phyloP scores from a whole-genome alignment of 1,140 invertebrate species.

The Ephestia elutella region DNA sequence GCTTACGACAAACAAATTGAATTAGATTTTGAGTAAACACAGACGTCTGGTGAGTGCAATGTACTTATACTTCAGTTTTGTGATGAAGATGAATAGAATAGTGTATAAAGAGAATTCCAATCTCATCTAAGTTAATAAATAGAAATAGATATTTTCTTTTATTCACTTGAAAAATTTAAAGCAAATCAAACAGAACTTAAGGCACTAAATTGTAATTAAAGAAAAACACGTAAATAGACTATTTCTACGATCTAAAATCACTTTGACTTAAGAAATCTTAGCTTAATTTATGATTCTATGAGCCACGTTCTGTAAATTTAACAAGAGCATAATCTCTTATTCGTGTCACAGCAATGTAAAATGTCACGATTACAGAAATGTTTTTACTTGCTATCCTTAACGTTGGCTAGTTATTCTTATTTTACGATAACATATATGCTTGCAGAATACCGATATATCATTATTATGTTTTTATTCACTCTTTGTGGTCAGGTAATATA shows the following conservation, averaged over 20 bases:
- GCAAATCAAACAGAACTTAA: no score
- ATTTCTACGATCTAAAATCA: not conserved
- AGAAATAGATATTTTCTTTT: no score
- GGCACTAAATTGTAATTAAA: no score
- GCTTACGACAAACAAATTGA: not conserved
- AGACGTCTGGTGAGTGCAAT: conserved; percentile 4
- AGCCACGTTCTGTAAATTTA: not conserved
- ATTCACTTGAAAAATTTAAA: no score
- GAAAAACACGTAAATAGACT: no score
- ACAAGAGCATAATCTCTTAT: not conserved
- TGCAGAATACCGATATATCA: no score
- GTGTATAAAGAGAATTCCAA: not conserved
- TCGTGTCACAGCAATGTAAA: not conserved
- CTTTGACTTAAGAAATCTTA: not conserved
- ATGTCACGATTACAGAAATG: not conserved
- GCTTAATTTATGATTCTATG: not conserved
- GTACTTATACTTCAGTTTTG: not conserved
- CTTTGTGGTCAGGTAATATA: no score
- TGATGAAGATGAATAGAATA: not conserved
- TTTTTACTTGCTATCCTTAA: not conserved
- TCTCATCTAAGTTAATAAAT: no score
- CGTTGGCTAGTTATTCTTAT: no score
- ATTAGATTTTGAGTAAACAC: conserved; percentile 6
- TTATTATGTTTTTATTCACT: no score
- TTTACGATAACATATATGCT: no score